These are phyloP conservation scores for Drosophila nr. fundita DNA, from an alignment of 2,888 invertebrate species.

Conservation along the genomic window DNA sequence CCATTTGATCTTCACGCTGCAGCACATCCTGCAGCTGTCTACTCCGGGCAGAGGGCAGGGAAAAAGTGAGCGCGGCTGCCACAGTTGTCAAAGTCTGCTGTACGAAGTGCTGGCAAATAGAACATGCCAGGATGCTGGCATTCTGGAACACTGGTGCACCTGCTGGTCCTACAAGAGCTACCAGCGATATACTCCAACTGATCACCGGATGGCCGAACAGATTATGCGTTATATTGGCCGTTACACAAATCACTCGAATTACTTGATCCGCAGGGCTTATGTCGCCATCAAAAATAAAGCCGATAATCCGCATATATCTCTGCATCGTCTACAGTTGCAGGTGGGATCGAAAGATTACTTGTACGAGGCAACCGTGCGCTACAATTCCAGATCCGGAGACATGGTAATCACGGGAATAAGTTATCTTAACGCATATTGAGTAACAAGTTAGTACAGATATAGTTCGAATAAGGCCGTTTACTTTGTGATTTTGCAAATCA, in stretches of 20 bases:
- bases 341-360: neutral
- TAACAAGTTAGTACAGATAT: neutral
- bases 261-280: neutral
- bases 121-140: constrained; percentile 55
- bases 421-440: neutral
- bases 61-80: constrained; percentile 85
- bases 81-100: constrained; percentile 88
- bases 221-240: neutral
- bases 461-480: neutral
- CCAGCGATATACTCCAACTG: neutral
- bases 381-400: constrained; percentile 9
- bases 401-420: constrained; percentile 9
- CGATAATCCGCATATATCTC: constrained; percentile 5
- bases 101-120: constrained; percentile 84
- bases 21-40: constrained; percentile 86
- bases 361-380: constrained; percentile 29
- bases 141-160: constrained; percentile 58
- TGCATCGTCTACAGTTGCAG: constrained; percentile 7
- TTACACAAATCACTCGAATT: neutral
- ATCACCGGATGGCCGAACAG: neutral
- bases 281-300: constrained; percentile 4
- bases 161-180: constrained; percentile 84
- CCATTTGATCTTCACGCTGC: constrained; percentile 90
- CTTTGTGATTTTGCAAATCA: neutral
- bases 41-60: neutral